phyloP scores from a whole-genome alignment of 2,797 vertebrate genomes.

The Microhierax caerulescens region DNA sequence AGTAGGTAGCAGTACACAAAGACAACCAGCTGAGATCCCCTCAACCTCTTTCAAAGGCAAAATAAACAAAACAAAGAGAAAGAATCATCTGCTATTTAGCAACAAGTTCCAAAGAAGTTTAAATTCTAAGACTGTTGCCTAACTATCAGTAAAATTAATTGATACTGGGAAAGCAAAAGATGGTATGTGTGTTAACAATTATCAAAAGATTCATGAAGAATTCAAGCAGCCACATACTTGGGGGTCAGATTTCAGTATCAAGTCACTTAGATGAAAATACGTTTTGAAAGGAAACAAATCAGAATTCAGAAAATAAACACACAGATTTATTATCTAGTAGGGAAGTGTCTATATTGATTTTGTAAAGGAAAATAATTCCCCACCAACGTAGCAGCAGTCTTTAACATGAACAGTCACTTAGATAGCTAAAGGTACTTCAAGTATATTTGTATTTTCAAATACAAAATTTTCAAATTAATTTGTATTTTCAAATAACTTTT shows the following conservation, averaged over 20 bases:
- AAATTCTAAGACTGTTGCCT: not conserved
- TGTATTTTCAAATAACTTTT: not conserved
- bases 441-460: not conserved
- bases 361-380: not conserved
- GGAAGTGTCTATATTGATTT: not conserved
- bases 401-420: not conserved
- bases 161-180: not conserved
- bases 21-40: not conserved
- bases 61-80: not conserved
- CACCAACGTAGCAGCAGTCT: not conserved
- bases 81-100: not conserved
- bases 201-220: not conserved
- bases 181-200: rapidly evolving
- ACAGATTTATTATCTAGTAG: not conserved
- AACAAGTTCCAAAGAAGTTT: not conserved
- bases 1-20: not conserved
- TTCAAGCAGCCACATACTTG: not conserved
- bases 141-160: not conserved
- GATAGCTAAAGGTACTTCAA: not conserved
- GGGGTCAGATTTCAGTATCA: not conserved
- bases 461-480: no score
- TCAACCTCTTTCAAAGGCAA: not conserved
- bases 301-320: not conserved
- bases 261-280: not conserved
- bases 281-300: not conserved